Percentiles rank a stretch among this genome's conserved stretches.
Conservation (phyloP, 92 coral and sea anemone species). For the Phenganax subtilis region DNA sequence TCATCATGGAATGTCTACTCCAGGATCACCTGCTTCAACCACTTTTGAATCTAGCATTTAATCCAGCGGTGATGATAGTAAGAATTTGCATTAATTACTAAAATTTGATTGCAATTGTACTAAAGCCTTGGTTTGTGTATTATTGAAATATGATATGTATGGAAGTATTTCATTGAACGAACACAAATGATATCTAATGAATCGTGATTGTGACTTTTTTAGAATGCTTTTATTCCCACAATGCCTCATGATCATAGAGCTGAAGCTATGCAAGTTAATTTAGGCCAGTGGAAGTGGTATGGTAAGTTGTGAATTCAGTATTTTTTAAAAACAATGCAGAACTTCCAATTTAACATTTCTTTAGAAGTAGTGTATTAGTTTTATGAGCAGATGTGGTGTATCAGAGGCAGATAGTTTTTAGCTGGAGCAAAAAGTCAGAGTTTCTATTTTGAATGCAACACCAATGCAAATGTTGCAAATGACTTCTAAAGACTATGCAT, state of each 20-base stretch:
- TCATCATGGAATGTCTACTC: not conserved
- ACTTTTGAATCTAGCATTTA: not conserved
- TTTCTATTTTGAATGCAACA: too few species aligned
- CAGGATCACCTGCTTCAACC: slow-evolving; percentile 18
- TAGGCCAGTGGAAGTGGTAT: slow-evolving; percentile 57
- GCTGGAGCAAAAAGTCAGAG: too few species aligned
- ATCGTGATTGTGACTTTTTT: not conserved
- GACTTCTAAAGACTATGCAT: too few species aligned
- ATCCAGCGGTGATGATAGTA: slow-evolving; percentile 24
- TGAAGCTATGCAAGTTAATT: slow-evolving; percentile 62
- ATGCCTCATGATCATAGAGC: slow-evolving; percentile 80
- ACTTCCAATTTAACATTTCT: not conserved
- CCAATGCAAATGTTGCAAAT: too few species aligned
- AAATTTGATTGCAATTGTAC: not conserved
- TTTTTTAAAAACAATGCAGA: not conserved
- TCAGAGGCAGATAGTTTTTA: too few species aligned
- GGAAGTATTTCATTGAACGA: too few species aligned
- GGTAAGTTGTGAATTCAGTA: slow-evolving; percentile 44
- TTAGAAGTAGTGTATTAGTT: not conserved
- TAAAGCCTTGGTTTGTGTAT: not conserved
- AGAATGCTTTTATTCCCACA: slow-evolving; percentile 68
- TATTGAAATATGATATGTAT: too few species aligned
- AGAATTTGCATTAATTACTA: not conserved
- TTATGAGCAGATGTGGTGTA: too few species aligned
- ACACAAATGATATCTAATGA: too few species aligned